Evolutionary conservation across 2,797 vertebrate genomes (phyloP), one percentile per base, ranked within the genome.

Genomic region (Corythornis leucogaster): DNA sequence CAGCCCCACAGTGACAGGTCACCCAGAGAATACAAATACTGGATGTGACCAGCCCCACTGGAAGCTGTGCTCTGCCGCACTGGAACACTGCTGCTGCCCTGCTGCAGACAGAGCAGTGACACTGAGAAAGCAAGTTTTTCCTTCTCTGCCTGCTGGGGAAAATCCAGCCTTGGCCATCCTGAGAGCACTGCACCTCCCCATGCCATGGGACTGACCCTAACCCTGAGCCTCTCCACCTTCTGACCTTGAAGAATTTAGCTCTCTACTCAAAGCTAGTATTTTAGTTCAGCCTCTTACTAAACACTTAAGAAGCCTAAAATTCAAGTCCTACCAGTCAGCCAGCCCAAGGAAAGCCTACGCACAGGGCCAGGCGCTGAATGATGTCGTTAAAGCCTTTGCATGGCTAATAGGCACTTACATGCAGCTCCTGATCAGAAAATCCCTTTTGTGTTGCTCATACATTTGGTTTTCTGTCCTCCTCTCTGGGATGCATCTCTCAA

Each of bases 261-360:
- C 62, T 58, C 69, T 21, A 21, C 64, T 85, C 69, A 63, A 66
- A 85, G 54, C 92, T 28, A 62, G n/a, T 38, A 73, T 92, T 95
- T 85, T 58, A 94, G 62, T 73, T 94, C 79, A 85, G 79, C 85
- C 66, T 59, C 91, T 93, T 87, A 92, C 77, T 94, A 94, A 93
- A 93, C 17, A 31, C 66, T 85, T 95, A 85, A 92, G 91, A 94
- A 87, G 80, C 79, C 89, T 91, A 93, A 89, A 95, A 85, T 94
- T 94, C 85, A 51, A 75, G 93, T 76, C 87, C 38, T 70, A 93
- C 85, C 87, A 79, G 85, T 61, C 69, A 33, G 58, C 70, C 80
- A 55, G 69, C 33, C 73, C 0, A 1, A 46, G 35, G 71, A 42
- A 61, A 85, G 62, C 38, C 35, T 30, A 22, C 30, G 1, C 66